Evolutionary conservation across 2,888 invertebrate genomes (phyloP).

Genomic region (Cheilosia pagana): DNA sequence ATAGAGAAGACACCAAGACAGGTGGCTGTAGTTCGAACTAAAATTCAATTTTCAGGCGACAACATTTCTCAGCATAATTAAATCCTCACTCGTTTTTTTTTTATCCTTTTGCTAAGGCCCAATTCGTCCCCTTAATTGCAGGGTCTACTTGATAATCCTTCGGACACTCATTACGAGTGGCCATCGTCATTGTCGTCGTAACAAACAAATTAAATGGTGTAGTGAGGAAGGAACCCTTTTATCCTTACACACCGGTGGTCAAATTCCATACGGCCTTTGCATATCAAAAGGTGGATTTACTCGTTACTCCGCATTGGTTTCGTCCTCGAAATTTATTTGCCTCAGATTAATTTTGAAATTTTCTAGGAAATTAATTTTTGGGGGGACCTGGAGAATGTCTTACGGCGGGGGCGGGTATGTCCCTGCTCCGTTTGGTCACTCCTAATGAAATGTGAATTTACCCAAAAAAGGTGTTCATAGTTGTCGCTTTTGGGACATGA

Average conservation of each 20-base stretch:
- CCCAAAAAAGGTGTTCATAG: constrained; percentile 73
- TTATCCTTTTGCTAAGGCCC: constrained; percentile 48
- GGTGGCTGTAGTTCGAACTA: constrained; percentile 21
- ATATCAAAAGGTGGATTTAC: constrained; percentile 72
- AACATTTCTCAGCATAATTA: constrained; percentile 79
- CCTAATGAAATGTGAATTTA: constrained; percentile 74
- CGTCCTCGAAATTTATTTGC: constrained; percentile 52
- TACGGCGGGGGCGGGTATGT: constrained; percentile 43
- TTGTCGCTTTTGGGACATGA: constrained; percentile 51
- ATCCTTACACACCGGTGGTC: constrained; percentile 70
- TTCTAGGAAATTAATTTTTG: constrained; percentile 83
- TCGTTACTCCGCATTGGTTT: constrained; percentile 1
- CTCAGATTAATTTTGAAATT: constrained; percentile 82
- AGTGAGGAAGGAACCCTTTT: constrained; percentile 56
- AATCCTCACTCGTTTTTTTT: constrained; percentile 81
- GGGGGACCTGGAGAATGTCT: constrained; percentile 76
- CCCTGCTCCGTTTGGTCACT: constrained; percentile 58
- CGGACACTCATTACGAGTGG: constrained; percentile 69
- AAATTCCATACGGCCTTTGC: constrained; percentile 72
- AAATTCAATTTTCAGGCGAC: constrained; percentile 41
- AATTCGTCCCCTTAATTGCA: constrained; percentile 67
- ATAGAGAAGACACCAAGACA: constrained; percentile 23
- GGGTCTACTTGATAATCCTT: constrained; percentile 71
- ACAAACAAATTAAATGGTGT: constrained; percentile 45
- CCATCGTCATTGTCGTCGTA: constrained; percentile 31